Conservation (phyloP, 1,140 invertebrate genomes). For the Helicoverpa zea region DNA sequence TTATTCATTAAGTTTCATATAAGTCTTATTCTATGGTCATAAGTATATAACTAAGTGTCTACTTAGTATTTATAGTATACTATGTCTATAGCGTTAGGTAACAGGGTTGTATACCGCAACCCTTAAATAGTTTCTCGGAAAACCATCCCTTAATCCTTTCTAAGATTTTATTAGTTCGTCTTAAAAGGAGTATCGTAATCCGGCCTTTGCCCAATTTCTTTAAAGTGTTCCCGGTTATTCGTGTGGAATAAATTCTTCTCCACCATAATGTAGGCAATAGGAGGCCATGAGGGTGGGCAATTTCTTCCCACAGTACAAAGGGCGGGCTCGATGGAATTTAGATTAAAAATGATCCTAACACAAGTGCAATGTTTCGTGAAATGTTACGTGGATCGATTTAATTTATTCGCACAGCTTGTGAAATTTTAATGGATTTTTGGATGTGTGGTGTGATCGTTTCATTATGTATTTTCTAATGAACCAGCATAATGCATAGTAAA, state of each 20-base stretch:
- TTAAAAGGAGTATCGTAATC: conserved; percentile 19
- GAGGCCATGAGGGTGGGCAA: conserved; percentile 62
- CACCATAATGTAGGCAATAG: conserved; percentile 66
- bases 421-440: conserved; percentile 38
- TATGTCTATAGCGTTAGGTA: too few species aligned
- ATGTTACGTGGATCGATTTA: conserved; percentile 68
- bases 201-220: conserved; percentile 54
- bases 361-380: conserved; percentile 74
- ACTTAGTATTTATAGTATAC: too few species aligned
- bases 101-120: background rate
- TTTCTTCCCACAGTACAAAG: conserved; percentile 69
- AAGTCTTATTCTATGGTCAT: too few species aligned
- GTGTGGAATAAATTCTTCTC: conserved; percentile 67
- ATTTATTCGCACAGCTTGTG: conserved; percentile 57
- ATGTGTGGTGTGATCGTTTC: background rate
- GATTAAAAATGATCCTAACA: conserved; percentile 82
- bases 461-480: too few species aligned
- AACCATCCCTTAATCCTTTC: conserved; percentile 27
- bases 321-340: conserved; percentile 75
- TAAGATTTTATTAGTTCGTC: conserved; percentile 48
- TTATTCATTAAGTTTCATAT: too few species aligned
- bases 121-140: conserved; percentile 3
- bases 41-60: too few species aligned
- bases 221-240: conserved; percentile 60
- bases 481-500: too few species aligned